Evolutionary conservation across 2,797 vertebrate species (phyloP).

Genomic region (Chelmon rostratus): DNA sequence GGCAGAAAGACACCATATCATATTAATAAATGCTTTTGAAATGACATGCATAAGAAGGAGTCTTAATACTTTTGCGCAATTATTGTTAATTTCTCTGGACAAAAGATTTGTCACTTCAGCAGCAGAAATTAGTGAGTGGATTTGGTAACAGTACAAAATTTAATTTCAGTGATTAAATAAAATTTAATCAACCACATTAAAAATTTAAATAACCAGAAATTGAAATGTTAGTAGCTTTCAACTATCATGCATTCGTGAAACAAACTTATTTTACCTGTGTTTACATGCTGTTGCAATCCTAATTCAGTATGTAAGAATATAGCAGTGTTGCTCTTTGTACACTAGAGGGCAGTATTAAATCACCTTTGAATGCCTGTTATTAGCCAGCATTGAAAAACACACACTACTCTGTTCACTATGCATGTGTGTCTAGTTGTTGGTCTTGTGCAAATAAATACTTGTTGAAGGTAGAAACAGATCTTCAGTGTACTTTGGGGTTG

Average conservation of each 20-base stretch:
- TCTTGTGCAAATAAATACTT: not conserved
- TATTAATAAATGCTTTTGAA: too few species aligned
- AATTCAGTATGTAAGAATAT: not conserved
- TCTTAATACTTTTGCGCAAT: too few species aligned
- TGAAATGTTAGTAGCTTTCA: not conserved
- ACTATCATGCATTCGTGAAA: not conserved
- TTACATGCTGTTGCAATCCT: not conserved
- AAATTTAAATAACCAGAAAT: too few species aligned
- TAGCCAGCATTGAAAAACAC: not conserved
- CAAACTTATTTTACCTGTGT: not conserved
- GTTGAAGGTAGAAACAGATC: not conserved
- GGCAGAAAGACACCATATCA: too few species aligned
- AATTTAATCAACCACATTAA: not conserved
- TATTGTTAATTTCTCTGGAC: too few species aligned
- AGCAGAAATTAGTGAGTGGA: too few species aligned
- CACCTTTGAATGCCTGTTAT: not conserved
- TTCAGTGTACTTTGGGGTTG: not conserved
- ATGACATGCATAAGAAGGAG: not conserved
- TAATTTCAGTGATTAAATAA: not conserved
- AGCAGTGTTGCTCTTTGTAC: slow-evolving; percentile 18
- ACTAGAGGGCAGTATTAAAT: slow-evolving; percentile 59
- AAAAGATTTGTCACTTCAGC: too few species aligned
- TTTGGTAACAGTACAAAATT: too few species aligned
- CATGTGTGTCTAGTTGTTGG: too few species aligned
- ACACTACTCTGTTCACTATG: accelerated